Evolutionary conservation across 1,140 invertebrate genomes (phyloP).

Genomic region (Drosophila seguyi): DNA sequence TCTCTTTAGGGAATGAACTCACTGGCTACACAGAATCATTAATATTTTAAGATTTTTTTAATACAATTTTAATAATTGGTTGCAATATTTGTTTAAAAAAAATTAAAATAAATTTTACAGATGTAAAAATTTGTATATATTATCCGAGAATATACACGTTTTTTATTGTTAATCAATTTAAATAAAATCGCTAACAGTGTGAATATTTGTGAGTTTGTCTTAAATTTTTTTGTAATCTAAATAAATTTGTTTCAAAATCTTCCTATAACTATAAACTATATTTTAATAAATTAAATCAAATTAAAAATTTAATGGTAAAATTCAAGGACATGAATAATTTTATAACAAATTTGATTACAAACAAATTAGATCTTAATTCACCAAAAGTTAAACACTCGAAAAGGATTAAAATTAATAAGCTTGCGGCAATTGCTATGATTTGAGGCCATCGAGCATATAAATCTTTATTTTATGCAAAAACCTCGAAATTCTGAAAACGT

Average conservation of each 20-base stretch:
- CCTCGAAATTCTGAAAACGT: background rate
- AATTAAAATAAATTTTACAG: no score
- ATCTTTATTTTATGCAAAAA: constrained; percentile 25
- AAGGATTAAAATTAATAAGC: background rate
- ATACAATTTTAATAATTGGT: no score
- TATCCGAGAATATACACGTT: no score
- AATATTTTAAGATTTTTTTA: background rate
- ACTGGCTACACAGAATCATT: background rate
- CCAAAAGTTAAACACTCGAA: background rate
- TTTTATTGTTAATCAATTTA: no score
- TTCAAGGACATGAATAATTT: no score
- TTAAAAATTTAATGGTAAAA: background rate
- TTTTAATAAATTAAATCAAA: background rate
- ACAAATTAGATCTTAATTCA: background rate
- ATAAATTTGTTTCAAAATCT: no score
- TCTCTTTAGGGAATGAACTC: background rate
- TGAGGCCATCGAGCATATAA: constrained; percentile 6
- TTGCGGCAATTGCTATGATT: background rate
- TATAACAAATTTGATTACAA: background rate
- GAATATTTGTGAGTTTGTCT: no score
- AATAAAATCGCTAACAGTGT: no score
- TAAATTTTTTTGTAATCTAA: no score
- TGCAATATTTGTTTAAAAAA: no score
- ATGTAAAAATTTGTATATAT: no score
- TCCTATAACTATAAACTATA: no score